Conservation (phyloP, 1,140 invertebrate species). For the Paracyclopina nana region DNA sequence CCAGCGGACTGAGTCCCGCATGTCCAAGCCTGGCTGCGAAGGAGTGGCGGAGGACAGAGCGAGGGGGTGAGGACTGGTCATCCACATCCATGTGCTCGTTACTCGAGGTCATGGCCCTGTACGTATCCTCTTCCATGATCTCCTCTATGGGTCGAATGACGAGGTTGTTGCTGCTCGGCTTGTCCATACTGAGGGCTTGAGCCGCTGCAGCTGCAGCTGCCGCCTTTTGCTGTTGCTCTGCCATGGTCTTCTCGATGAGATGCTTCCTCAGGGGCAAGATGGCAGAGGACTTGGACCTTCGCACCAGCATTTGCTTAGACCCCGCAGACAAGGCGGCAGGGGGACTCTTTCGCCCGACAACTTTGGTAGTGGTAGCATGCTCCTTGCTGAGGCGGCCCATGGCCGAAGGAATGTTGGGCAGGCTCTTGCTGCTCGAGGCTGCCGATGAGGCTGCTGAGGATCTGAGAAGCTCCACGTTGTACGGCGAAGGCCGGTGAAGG, state of each 20-base stretch:
- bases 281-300: conserved; percentile 9
- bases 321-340: too few relatives aligned
- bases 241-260: conserved; percentile 7
- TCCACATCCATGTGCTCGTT: neutral
- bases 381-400: conserved; percentile 4
- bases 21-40: neutral
- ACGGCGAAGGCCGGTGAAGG: neutral
- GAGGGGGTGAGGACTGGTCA: neutral
- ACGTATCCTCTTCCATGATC: conserved; percentile 4
- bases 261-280: conserved; percentile 13
- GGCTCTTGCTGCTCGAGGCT: conserved; percentile 12
- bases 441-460: neutral
- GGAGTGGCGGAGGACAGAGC: neutral
- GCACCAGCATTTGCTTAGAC: neutral
- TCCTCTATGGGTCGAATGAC: neutral
- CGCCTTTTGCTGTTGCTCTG: neutral
- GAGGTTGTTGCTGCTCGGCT: neutral
- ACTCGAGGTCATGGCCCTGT: neutral
- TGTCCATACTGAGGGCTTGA: too few relatives aligned
- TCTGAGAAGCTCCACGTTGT: conserved; percentile 1
- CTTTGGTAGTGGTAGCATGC: neutral
- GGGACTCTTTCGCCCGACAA: too few relatives aligned
- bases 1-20: neutral
- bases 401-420: conserved; percentile 11
- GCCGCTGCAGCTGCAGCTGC: too few relatives aligned